Evolutionary conservation across 2,888 invertebrate genomes (phyloP).

Genomic region (Formica aserva): DNA sequence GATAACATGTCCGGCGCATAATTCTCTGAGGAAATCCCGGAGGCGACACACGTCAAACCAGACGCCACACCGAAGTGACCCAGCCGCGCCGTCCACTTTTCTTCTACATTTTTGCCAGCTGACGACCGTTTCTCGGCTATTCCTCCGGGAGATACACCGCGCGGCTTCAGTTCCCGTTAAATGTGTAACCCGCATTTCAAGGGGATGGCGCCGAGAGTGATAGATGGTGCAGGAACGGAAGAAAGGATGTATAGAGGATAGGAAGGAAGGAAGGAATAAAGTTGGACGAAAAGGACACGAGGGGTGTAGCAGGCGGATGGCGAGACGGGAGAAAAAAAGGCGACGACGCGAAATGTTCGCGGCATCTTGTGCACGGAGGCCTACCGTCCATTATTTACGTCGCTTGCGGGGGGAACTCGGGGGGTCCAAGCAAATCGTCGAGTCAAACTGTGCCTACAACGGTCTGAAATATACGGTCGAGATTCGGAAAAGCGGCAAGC

Average conservation of each 20-base stretch:
- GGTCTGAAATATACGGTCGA: constrained; percentile 67
- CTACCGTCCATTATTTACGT: constrained; percentile 64
- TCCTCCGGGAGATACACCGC: constrained; percentile 53
- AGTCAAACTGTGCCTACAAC: constrained; percentile 69
- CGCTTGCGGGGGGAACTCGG: neutral
- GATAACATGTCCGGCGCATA: constrained; percentile 54
- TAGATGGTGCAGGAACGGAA: constrained; percentile 46
- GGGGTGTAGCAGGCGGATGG: constrained; percentile 43
- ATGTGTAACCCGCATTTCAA: constrained; percentile 58
- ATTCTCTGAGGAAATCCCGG: constrained; percentile 58
- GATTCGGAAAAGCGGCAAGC: constrained; percentile 62
- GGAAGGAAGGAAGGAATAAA: constrained; percentile 17
- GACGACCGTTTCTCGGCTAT: constrained; percentile 66
- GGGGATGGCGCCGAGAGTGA: constrained; percentile 39
- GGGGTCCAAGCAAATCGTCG: constrained; percentile 49
- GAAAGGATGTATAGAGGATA: constrained; percentile 3
- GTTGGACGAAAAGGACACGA: neutral
- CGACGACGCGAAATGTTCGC: constrained; percentile 4
- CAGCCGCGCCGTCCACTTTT: constrained; percentile 62
- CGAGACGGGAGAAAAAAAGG: constrained; percentile 37
- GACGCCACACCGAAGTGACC: constrained; percentile 40
- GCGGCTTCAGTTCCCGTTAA: constrained; percentile 56
- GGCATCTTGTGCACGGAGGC: constrained; percentile 18
- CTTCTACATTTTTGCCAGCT: constrained; percentile 66
- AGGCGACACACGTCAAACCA: constrained; percentile 61